Base-by-base conservation (phyloP, 2,797 vertebrate species). In the Agapornis canus region DNA sequence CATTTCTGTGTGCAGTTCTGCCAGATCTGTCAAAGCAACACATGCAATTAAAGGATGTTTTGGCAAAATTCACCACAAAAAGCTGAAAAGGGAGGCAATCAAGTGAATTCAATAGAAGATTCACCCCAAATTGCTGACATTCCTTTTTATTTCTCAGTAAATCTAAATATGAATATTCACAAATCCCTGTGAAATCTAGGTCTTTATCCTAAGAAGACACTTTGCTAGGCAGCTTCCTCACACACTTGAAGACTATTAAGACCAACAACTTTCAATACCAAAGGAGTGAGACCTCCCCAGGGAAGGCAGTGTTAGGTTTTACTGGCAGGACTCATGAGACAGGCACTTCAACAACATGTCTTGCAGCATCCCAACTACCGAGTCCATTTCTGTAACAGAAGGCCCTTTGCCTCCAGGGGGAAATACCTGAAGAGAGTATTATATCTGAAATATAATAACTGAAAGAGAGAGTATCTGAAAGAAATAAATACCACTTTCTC, bases 81-180 rank as follows among this genome's bases (percentile, higher is more conserved):
- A 52, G 37, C 18, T 68, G 37, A 35, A 78, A 35, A 54, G 32
- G 26, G 6, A 21, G 57, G 61, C 57, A 32, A 35, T 47, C 64
- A 84, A 40, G n/a, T 23, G 1, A 89, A 81, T 81, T 78, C 49
- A 86, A n/a, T 15, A 14, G 43, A 82, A 78, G 43, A 83, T 32
- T 65, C 61, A 39, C 21, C 20, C 51, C 29, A 78, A 89, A 83
- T 20, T 65, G 61, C 90, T 91, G 79, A 85, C 39, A 17, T 26
- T 71, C 37, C 22, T 71, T 80, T 86, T 73, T 84, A 23, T 26
- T 75, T 49, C 69, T 77, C 17, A 47, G 60, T 52, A 37, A 87
- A 85, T 90, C 71, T 80, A 56, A 85, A 85, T 49, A 77, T 57
- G 78, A 89, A 64, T 92, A 86, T 64, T 71, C 78, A 89, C 40